A percentile compares a stretch with the other conserved stretches of the same genome.
Conservation (phyloP, 2,113 vertebrate species). For the Drymodes brunneopygia region DNA sequence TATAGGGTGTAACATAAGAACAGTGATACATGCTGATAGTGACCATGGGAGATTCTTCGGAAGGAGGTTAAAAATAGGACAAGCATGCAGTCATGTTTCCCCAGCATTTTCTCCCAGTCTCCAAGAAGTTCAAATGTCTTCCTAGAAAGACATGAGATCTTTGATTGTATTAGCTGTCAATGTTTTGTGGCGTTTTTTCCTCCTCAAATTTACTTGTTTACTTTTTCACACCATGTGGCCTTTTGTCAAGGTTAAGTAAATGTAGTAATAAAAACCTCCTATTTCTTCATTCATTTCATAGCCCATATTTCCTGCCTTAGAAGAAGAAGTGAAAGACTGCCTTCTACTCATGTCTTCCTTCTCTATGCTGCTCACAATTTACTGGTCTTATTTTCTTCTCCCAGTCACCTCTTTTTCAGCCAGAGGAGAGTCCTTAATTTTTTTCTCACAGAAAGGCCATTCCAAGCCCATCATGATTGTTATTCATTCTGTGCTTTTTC, state of each 20-base stretch:
- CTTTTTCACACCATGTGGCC: background rate
- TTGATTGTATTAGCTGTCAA: background rate
- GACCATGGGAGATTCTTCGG: background rate
- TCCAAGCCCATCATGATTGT: background rate
- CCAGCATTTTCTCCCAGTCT: background rate
- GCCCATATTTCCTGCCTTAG: background rate
- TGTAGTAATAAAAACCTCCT: background rate
- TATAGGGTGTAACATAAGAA: background rate
- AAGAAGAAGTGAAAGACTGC: background rate
- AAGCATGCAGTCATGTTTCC: background rate
- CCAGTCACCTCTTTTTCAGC: background rate
- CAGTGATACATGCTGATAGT: background rate
- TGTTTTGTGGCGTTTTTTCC: accelerated
- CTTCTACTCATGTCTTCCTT: background rate
- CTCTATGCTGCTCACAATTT: background rate
- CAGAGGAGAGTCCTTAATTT: background rate
- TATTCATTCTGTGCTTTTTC: background rate
- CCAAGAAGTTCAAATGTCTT: background rate
- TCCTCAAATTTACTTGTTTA: background rate
- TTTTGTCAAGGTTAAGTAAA: background rate
- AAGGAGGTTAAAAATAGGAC: background rate
- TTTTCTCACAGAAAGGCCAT: background rate
- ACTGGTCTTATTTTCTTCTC: background rate
- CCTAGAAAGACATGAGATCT: background rate
- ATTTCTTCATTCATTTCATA: background rate